These are phyloP conservation scores for Spheniscus humboldti DNA, from an alignment of 2,797 vertebrate species.

Conservation along the genomic window DNA sequence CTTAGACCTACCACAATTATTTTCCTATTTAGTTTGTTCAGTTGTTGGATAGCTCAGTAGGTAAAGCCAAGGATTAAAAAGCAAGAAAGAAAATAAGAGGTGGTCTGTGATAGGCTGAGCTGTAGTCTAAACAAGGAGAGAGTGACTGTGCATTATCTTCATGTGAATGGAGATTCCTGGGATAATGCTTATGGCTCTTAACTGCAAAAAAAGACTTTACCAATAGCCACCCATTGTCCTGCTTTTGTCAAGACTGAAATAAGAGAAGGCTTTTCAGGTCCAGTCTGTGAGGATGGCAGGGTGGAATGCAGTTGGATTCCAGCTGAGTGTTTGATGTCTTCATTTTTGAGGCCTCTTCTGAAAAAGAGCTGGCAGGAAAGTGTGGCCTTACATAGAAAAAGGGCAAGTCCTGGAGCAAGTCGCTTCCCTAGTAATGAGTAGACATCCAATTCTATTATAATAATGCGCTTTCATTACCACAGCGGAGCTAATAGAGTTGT, in stretches of 20 bases:
- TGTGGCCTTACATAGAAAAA: slow-evolving; percentile 48
- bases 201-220: slow-evolving; percentile 63
- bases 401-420: slow-evolving; percentile 56
- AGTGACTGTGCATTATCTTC: slow-evolving; percentile 75
- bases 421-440: slow-evolving; percentile 71
- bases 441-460: slow-evolving; percentile 70
- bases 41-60: slow-evolving; percentile 62
- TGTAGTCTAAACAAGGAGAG: slow-evolving; percentile 74
- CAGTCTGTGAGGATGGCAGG: slow-evolving; percentile 57
- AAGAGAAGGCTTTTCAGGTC: slow-evolving; percentile 74
- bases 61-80: slow-evolving; percentile 80
- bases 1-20: slow-evolving; percentile 71
- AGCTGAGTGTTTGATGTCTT: slow-evolving; percentile 80
- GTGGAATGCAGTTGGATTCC: slow-evolving; percentile 75
- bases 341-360: slow-evolving; percentile 70
- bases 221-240: slow-evolving; percentile 80
- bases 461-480: slow-evolving; percentile 78
- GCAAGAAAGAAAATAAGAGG: slow-evolving; percentile 69
- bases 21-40: slow-evolving; percentile 74
- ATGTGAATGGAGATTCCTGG: slow-evolving; percentile 78
- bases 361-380: slow-evolving; percentile 61
- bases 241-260: slow-evolving; percentile 78
- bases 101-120: slow-evolving; percentile 65
- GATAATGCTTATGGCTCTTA: slow-evolving; percentile 69
- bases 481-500: slow-evolving; percentile 81